Evolutionary conservation across 2,797 vertebrate species (phyloP), one percentile per base, ranked within the genome.

Genomic region (Heterohyrax brucei): DNA sequence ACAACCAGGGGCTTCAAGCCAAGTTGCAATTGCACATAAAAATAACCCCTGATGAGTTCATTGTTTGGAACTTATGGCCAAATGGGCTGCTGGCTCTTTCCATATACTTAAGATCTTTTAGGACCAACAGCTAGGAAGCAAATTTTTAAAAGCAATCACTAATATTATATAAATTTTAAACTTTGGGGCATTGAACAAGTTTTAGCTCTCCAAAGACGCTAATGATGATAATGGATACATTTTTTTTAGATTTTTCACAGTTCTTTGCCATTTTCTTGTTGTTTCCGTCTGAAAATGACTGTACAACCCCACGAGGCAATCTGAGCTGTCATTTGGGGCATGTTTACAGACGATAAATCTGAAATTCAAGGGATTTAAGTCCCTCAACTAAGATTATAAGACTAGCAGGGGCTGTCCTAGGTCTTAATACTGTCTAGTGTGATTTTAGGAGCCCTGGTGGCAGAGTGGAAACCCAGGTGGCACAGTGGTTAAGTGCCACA

Each of bases 21-120:
- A 98, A 97, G 79, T 83, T 9, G 82, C 95, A 97, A 95, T 93
- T 96, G 87, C 68, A 85, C 94, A 94, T 94, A 98, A 98, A 98
- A 98, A 98, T 98, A 98, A 98, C 97, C 93, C 93, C 66, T 72
- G 75, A 87, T 98, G 97, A 97, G 83, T 98, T 98, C 98, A 98
- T 98, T 97, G 95, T 98, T 98, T 95, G 97, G 95, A 98, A 90
- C 76, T 96, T 97, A 96, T n/a, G 96, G 95, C 97, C 97, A 98
- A 97, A 97, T 94, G 88, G 93, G 87, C 73, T 97, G 88, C 96
- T 97, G 95, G 91, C 97, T 94, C 94, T 97, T 97, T 87, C 94
- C 93, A 79, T 91, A 95, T 62, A 93, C 78, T 96, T 96, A 97
- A 97, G 98, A 97, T 91, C 50, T 97, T 98, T 98, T 98, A 97